Conservation (phyloP, 2,797 vertebrate species). For the Gadopsis bispinosus region DNA sequence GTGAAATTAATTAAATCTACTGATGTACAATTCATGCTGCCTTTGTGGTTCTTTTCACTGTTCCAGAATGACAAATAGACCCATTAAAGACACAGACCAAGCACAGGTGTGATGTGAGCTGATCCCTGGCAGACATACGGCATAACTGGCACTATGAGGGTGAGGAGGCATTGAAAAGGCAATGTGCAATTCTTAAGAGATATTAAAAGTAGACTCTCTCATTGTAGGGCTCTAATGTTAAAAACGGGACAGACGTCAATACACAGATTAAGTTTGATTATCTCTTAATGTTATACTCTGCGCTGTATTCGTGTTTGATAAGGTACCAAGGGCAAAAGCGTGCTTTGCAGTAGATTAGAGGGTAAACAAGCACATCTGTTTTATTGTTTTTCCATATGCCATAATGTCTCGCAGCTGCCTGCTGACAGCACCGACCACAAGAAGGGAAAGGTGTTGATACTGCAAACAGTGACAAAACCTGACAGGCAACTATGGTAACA, state of each 20-base stretch:
- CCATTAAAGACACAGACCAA: constrained; percentile 11
- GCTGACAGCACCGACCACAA: constrained; percentile 15
- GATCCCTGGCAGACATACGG: constrained; percentile 24
- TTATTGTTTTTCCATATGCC: neutral
- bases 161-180: constrained; percentile 28
- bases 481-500: neutral
- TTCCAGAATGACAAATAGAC: constrained; percentile 12
- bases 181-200: constrained; percentile 48
- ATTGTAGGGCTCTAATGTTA: constrained; percentile 1
- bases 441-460: neutral
- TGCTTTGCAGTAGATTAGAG: constrained; percentile 22
- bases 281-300: constrained; percentile 57
- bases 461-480: neutral
- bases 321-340: constrained; percentile 15
- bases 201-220: constrained; percentile 7
- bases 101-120: constrained; percentile 31
- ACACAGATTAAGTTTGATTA: constrained; percentile 21
- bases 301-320: constrained; percentile 25
- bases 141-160: constrained; percentile 48
- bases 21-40: constrained; percentile 28
- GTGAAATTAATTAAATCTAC: constrained; percentile 6
- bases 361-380: constrained; percentile 38
- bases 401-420: neutral
- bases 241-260: constrained; percentile 21
- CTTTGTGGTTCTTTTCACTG: neutral